Evolutionary conservation across 2,113 vertebrate species (phyloP).

Genomic region (Alligator sinensis): DNA sequence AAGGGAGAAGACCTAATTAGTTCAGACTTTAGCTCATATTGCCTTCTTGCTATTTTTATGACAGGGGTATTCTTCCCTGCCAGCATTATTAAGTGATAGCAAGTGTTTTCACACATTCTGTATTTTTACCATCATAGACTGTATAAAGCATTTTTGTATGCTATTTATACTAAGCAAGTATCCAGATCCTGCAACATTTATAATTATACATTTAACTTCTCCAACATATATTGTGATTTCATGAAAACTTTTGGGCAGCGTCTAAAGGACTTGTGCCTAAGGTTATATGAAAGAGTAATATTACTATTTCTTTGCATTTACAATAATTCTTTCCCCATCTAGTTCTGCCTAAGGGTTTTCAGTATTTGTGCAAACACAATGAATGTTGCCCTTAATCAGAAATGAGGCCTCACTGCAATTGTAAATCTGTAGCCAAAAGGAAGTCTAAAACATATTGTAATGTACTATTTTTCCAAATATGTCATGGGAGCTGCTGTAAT

Average conservation of each 20-base stretch:
- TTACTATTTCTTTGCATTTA: slow-evolving; percentile 30
- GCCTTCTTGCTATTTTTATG: neutral
- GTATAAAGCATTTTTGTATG: neutral
- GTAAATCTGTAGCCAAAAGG: slow-evolving; percentile 30
- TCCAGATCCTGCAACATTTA: neutral
- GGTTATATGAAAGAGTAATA: slow-evolving; percentile 49
- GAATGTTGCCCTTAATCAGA: slow-evolving; percentile 24
- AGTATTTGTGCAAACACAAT: slow-evolving; percentile 26
- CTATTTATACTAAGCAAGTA: neutral
- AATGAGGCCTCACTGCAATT: slow-evolving; percentile 31
- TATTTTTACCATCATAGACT: slow-evolving; percentile 17
- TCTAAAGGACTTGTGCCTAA: slow-evolving; percentile 10
- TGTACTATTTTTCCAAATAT: neutral
- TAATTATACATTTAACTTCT: neutral
- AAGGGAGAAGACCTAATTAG: neutral
- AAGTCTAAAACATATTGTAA: neutral
- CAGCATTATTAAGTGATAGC: neutral
- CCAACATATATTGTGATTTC: neutral
- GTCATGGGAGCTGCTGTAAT: neutral
- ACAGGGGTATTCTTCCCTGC: neutral
- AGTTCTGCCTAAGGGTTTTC: slow-evolving; percentile 13
- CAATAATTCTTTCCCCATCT: slow-evolving; percentile 6
- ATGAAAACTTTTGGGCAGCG: slow-evolving; percentile 7
- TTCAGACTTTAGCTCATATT: neutral
- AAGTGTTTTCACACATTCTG: slow-evolving; percentile 10